Evolutionary conservation across 2,888 invertebrate species (phyloP), one percentile per base, ranked within the genome.

Genomic region (Diadegma fenestrale): DNA sequence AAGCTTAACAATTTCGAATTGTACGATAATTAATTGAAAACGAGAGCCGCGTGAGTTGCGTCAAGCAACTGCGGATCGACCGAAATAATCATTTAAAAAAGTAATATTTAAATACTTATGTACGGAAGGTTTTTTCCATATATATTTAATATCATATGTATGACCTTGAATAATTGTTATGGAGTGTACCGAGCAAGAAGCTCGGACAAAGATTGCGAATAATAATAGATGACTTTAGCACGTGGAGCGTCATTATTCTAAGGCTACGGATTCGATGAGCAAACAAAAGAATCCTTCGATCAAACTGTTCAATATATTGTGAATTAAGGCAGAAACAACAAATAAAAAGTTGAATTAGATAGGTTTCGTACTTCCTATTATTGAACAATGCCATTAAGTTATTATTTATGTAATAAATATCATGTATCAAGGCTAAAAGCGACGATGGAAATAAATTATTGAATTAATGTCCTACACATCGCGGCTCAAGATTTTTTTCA

Each of bases 321-420:
- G 73, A 80, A 80, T 71, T 64, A 89, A 89, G 86, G 87, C 86
- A 87, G 88, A 81, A 30, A 51, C 30, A 89, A 90, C 87, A 87
- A 82, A 37, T 37, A 37, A 37, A 33, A 87, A 88, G 88, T 90
- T 90, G 88, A 88, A 88, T 78, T 86, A 88, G 89, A 89, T 90
- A 91, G 91, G 88, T 91, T 92, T 92, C 91, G 90, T 91, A 92
- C 89, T 91, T 91, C 89, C 89, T 91, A 90, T 91, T 45, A 77
- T 78, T 91, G 88, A 91, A 89, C 88, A 88, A 90, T 82, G 90
- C 89, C 89, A 90, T 85, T 89, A 87, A 88, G 84, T 89, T 91
- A 89, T 71, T 51, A 51, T 71, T 88, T 90, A 88, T 90, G 91
- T 90, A 88, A 87, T 88, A 77, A 91, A 90, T 89, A 87, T 87